phyloP scores from a whole-genome alignment of 2,113 vertebrate species.

The Gadus macrocephalus region DNA sequence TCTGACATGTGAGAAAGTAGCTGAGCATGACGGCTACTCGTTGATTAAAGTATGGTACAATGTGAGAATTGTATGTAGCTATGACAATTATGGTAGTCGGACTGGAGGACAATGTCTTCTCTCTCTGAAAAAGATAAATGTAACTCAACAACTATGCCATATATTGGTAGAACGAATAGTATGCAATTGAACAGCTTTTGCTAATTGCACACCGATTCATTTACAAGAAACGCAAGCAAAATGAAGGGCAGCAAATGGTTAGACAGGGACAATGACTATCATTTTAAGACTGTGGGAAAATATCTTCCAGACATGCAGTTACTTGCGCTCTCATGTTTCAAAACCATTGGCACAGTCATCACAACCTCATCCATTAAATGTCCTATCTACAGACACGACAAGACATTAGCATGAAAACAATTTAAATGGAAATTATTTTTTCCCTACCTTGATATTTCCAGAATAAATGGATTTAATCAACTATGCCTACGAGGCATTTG shows the following conservation, averaged over 20 bases:
- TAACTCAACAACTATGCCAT: too few species aligned
- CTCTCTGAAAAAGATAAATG: too few species aligned
- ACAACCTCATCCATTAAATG: constrained; percentile 12
- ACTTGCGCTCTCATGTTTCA: constrained; percentile 11
- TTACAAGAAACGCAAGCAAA: too few species aligned
- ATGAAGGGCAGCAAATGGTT: constrained; percentile 3
- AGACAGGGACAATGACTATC: neutral
- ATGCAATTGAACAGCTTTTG: neutral
- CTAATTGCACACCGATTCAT: neutral
- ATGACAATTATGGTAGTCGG: too few species aligned
- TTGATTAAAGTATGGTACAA: too few species aligned
- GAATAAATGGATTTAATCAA: constrained; percentile 57
- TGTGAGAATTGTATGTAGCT: too few species aligned
- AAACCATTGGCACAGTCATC: constrained; percentile 23
- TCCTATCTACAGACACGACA: constrained; percentile 19
- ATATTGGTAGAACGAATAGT: too few species aligned
- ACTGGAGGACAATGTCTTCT: too few species aligned
- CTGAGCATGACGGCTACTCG: too few species aligned
- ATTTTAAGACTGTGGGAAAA: constrained; percentile 9
- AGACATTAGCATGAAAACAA: constrained; percentile 67
- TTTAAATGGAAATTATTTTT: constrained; percentile 61
- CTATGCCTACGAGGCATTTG: constrained; percentile 45
- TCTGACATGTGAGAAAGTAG: too few species aligned
- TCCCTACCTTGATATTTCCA: constrained; percentile 27
- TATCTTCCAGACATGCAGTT: constrained; percentile 10